Evolutionary conservation across 2,888 invertebrate genomes (phyloP).

Genomic region (Zaprionus lineosus): DNA sequence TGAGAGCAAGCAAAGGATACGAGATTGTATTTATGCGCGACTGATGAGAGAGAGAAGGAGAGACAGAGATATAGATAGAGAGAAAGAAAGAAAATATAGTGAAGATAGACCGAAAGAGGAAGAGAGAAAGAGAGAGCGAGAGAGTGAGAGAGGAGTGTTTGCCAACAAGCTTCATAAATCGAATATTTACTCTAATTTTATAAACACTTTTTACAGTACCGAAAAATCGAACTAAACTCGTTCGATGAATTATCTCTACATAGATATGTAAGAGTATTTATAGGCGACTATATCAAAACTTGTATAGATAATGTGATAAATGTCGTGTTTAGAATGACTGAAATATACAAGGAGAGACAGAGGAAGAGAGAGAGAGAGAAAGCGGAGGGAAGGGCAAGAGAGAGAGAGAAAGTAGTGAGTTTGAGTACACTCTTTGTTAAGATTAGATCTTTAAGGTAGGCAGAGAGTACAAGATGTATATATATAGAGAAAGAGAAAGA

Average conservation of each 20-base stretch:
- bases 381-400: constrained; percentile 4
- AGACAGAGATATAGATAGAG: not conserved
- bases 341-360: constrained; percentile 4
- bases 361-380: constrained; percentile 9
- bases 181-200: constrained; percentile 30
- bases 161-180: constrained; percentile 25
- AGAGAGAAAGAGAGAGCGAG: constrained; percentile 3
- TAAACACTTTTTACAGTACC: constrained; percentile 48
- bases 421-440: too few species aligned
- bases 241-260: constrained; percentile 34
- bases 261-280: constrained; percentile 27
- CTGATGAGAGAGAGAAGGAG: constrained; percentile 2
- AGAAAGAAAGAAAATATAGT: not conserved
- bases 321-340: not conserved
- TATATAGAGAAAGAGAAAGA: too few species aligned
- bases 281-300: constrained; percentile 27
- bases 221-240: constrained; percentile 15
- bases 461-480: too few species aligned
- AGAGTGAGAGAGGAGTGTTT: constrained; percentile 8
- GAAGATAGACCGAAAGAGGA: constrained; percentile 6
- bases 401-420: too few species aligned
- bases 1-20: constrained; percentile 41
- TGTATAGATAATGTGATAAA: too few species aligned
- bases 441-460: too few species aligned
- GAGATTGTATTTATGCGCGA: constrained; percentile 14